Conservation (phyloP, 2,797 vertebrate species). For the Simalia tracyae region DNA sequence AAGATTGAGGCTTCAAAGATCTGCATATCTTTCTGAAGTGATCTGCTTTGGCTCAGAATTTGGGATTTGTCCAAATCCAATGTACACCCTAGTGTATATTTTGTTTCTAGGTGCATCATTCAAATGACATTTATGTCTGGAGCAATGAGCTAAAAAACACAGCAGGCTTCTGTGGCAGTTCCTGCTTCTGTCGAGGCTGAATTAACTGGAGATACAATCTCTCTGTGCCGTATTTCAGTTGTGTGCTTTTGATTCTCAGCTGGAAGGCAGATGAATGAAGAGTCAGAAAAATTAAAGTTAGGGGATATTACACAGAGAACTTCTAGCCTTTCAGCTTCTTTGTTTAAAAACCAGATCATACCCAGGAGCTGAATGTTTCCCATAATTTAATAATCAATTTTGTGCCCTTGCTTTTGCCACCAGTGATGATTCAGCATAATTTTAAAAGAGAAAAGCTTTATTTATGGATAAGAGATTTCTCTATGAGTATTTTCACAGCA, state of each 20-base stretch:
- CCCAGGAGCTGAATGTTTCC: conserved; percentile 51
- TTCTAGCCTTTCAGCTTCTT: conserved; percentile 50
- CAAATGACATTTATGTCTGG: conserved; percentile 19
- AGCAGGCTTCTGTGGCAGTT: conserved; percentile 68
- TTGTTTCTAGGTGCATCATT: not conserved
- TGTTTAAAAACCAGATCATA: conserved; percentile 60
- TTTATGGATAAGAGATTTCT: conserved; percentile 26
- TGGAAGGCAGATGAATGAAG: conserved; percentile 66
- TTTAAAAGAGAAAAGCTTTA: conserved; percentile 47
- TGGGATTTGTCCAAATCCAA: not conserved
- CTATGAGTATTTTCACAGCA: not conserved
- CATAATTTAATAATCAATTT: conserved; percentile 62
- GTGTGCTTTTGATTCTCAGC: conserved; percentile 65
- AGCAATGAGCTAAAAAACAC: conserved; percentile 61
- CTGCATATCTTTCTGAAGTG: not conserved
- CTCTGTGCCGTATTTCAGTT: conserved; percentile 60
- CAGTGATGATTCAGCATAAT: conserved; percentile 47
- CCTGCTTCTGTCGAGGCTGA: conserved; percentile 67
- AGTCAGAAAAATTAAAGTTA: conserved; percentile 54
- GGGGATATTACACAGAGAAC: conserved; percentile 55
- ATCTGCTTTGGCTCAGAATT: not conserved
- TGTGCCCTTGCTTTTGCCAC: conserved; percentile 42
- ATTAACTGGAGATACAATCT: conserved; percentile 66
- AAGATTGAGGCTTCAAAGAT: not conserved
- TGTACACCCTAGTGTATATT: not conserved